Base-by-base conservation (phyloP, 2,888 invertebrate species). In the Cabera pusaria region DNA sequence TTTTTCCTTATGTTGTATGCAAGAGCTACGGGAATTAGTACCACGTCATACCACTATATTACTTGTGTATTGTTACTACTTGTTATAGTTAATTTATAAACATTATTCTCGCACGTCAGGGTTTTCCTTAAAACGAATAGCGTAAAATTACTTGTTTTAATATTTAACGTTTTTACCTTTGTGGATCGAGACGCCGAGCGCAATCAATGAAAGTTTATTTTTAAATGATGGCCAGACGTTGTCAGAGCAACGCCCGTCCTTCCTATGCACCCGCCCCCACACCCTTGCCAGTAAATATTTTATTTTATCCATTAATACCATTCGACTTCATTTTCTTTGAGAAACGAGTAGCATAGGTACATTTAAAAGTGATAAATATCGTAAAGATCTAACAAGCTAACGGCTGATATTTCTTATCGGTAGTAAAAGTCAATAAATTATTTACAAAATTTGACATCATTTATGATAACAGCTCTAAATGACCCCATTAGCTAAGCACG, bases 231-330 rank as follows among this genome's bases (percentile, higher is more conserved):
- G 50, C 44, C 44, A 50, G 46, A 37, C 49, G 49, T 46, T 42
- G 35, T 39, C 59, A 65, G 79, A 74, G 71, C 78, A 81, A 73
- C 55, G 81, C 53, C 80, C 81, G 81, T 72, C 83, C 82, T 85
- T 69, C 63, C 68, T 60, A 64, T 64, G 59, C 69, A 68, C 62
- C 58, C 55, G 61, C 59, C 57, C 55, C 59, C 36, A 40, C 21
- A 18, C 21, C 35, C 21, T 34, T 10, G 21, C 9, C 21, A 33
- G 32, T 29, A 32, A 9, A 5, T 7, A 10, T 2, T 26, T 11
- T 27, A 38, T 35, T 43, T 10, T 28, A 43, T 50, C 41, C 16
- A 28, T 14, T 18, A 14, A n/a, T n/a, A n/a, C n/a, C n/a, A n/a
- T n/a, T n/a, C n/a, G n/a, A n/a, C n/a, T n/a, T n/a, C n/a, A n/a